Evolutionary conservation across 2,888 invertebrate species (phyloP), one percentile per base, ranked within the genome.

Genomic region (Horisme vitalbata): DNA sequence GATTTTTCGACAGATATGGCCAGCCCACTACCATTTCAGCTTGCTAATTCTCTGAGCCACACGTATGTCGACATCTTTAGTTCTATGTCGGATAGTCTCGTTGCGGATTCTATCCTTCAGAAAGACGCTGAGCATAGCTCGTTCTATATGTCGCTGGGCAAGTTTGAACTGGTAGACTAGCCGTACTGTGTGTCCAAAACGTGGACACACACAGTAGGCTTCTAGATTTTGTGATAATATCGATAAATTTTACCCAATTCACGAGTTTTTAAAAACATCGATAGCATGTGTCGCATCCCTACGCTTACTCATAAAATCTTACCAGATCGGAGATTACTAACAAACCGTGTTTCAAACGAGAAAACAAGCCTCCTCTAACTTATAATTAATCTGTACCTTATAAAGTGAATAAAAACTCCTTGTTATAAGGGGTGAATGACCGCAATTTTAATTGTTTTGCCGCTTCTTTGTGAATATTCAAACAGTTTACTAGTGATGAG

Each of bases 401-500:
- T 18, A 11, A 20, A 20, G 20, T 21, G 46, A 36, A 41, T 27
- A 47, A 41, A 47, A 48, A 32, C 47, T 37, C 41, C 41, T 41
- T 47, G 41, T 46, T 41, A 36, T n/a, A 31, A 26, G 33, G 20
- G 57, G 36, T 55, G 39, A 36, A 50, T 18, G 50, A 44, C 55
- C 57, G 37, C 34, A 12, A 41, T 45, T 45, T 41, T 55, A 57
- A 57, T 57, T 57, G 45, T 46, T 37, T 28, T 13, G 8, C 32
- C 8, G 46, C 31, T 47, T 43, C 47, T 48, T 48, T 43, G 47
- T 48, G 32, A 36, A 28, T 30, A 35, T 21, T 3, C 31, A 30
- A 36, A 30, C 35, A 5, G 5, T 18, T 1, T 18, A 18, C 9
- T 32, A 45, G 39, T 12, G 45, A 31, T 38, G 39, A 7, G 26